Conservation (phyloP, 2,888 invertebrate genomes). For the Noctuana brunneofusca region DNA sequence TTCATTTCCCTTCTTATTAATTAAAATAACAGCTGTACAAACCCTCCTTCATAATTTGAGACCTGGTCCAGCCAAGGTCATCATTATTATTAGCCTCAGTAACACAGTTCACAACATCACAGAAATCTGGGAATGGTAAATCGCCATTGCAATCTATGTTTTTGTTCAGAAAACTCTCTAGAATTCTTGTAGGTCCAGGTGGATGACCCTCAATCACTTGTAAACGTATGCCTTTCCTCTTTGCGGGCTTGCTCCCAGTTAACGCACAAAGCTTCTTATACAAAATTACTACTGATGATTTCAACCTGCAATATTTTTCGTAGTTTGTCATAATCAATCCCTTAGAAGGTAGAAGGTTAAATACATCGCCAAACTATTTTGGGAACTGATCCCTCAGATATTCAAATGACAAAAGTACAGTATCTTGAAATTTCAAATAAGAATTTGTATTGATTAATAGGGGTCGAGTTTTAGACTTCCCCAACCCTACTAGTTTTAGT, state of each 20-base stretch:
- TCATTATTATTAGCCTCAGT: slow-evolving; percentile 48
- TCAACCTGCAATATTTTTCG: slow-evolving; percentile 49
- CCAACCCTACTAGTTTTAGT: no score
- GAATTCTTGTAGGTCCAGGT: slow-evolving; percentile 55
- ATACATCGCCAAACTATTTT: no score
- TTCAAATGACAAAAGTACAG: no score
- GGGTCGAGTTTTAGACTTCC: no score
- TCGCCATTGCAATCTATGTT: slow-evolving; percentile 53
- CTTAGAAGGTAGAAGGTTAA: no score
- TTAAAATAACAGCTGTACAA: neutral
- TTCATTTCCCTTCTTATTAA: no score
- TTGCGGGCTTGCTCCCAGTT: slow-evolving; percentile 47
- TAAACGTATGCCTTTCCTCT: slow-evolving; percentile 51
- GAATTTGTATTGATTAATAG: no score
- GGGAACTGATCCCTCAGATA: no score
- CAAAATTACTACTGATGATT: slow-evolving; percentile 49
- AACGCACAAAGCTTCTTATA: slow-evolving; percentile 58
- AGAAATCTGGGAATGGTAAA: slow-evolving; percentile 74
- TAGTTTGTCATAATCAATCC: neutral
- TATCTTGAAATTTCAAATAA: no score
- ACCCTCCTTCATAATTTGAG: slow-evolving; percentile 59
- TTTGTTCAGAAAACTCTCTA: slow-evolving; percentile 58
- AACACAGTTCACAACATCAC: slow-evolving; percentile 68
- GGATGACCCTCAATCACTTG: slow-evolving; percentile 52
- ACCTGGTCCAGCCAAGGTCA: slow-evolving; percentile 50